Evolutionary conservation across 2,888 invertebrate genomes (phyloP), one percentile per base, ranked within the genome.

Genomic region (Macrosiphum euphorbiae): DNA sequence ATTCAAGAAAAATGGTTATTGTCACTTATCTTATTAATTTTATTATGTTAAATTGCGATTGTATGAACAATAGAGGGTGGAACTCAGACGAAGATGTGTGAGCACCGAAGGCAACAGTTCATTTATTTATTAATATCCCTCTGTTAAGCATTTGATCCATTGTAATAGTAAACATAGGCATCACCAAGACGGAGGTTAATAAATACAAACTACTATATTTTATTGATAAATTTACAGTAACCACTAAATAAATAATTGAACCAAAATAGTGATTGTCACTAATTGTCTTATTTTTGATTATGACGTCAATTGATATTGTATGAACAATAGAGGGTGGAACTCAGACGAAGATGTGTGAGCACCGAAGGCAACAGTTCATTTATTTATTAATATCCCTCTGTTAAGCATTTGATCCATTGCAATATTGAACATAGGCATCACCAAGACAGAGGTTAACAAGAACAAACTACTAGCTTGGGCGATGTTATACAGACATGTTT

Each of bases 21-120:
- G 10, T 58, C 3, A 8, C 11, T 50, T 52, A 16, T 52, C 11
- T 52, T 52, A 52, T 16, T 13, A 10, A 50, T 52, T 52, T 52
- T 52, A 47, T 16, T 16, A 52, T 16, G 52, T 52, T 3, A 52
- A 52, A 13, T 52, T 16, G 16, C 3, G 16, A 52, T 52, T 52
- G 52, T 52, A 93, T 86, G 85, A 90, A 93, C 90, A 93, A 10
- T 50, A 93, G 93, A 93, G 93, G 93, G 55, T 93, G 93, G 94
- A 94, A 94, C 94, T 87, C 94, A 94, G 94, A 94, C 90, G 35
- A 5, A 86, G n/a, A 28, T 94, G 90, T 94, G 90, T 94, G 94
- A 94, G 94, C 94, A 94, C 90, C 90, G 94, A 94, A 94, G 94
- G 94, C 94, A 94, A 90, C 61, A 67, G 86, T 94, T 90, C 90